These are phyloP conservation scores for Unio pictorum DNA, from an alignment of 2,888 invertebrate genomes.

Conservation along the genomic window DNA sequence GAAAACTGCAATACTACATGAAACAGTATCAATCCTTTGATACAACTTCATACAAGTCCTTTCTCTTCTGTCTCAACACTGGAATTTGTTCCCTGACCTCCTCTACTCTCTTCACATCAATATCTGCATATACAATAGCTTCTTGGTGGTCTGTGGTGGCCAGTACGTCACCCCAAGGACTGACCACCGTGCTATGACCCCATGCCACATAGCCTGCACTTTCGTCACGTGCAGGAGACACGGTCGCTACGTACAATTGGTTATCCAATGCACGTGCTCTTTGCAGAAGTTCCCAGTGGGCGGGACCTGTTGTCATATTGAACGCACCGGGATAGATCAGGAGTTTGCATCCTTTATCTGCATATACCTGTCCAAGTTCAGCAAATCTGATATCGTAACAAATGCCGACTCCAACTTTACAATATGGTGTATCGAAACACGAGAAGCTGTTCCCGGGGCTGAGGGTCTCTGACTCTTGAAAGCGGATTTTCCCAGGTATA, in stretches of 20 bases:
- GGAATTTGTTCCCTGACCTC: constrained; percentile 90
- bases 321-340: constrained; percentile 95
- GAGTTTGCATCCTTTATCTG: constrained; percentile 79
- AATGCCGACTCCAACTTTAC: constrained; percentile 90
- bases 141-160: constrained; percentile 81
- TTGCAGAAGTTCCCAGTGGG: constrained; percentile 91
- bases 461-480: constrained; percentile 91
- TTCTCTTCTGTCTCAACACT: constrained; percentile 81
- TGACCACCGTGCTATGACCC: constrained; percentile 88
- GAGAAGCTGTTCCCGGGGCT: constrained; percentile 83
- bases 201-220: constrained; percentile 86
- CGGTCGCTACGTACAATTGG: constrained; percentile 88
- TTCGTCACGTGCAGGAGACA: constrained; percentile 86
- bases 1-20: too few species aligned
- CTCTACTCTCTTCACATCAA: constrained; percentile 83
- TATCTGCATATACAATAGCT: constrained; percentile 81
- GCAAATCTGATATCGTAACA: constrained; percentile 96
- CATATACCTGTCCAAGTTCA: constrained; percentile 79
- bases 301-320: constrained; percentile 95
- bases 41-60: constrained; percentile 78
- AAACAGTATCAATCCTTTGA: too few species aligned
- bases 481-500: constrained; percentile 91
- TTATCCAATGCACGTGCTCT: constrained; percentile 88
- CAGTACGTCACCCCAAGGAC: constrained; percentile 86
- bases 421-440: constrained; percentile 80